Conservation (phyloP, 1,140 invertebrate genomes). For the Heliothis virescens region DNA sequence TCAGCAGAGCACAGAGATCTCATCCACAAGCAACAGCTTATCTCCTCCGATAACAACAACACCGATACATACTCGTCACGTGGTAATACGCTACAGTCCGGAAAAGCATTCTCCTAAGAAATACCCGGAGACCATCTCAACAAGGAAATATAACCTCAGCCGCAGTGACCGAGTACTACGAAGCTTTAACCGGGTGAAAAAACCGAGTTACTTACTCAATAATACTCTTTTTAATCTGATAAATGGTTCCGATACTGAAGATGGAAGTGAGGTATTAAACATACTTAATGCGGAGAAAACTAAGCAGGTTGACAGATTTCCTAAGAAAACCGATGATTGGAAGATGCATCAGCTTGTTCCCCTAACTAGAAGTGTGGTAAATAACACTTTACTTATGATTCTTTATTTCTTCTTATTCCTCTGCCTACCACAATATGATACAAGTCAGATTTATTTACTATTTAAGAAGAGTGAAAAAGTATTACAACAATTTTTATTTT, state of each 20-base stretch:
- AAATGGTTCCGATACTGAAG: slow-evolving; percentile 1
- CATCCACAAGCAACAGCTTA: slow-evolving; percentile 54
- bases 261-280: background rate
- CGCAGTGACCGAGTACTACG: slow-evolving; percentile 66
- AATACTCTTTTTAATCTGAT: slow-evolving; percentile 9
- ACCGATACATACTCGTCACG: slow-evolving; percentile 58
- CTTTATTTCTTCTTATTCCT: too few relatives aligned
- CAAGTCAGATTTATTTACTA: too few relatives aligned
- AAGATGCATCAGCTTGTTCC: background rate
- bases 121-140: slow-evolving; percentile 26
- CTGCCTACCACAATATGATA: too few relatives aligned
- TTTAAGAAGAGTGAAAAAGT: too few relatives aligned
- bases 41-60: slow-evolving; percentile 67
- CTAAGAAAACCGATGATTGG: background rate
- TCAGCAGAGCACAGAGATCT: slow-evolving; percentile 57
- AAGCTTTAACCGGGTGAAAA: slow-evolving; percentile 59
- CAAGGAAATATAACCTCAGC: background rate
- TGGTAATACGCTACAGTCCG: slow-evolving; percentile 50
- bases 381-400: background rate
- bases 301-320: background rate
- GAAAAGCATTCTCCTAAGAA: slow-evolving; percentile 47
- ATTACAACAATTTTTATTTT: too few relatives aligned
- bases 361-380: background rate
- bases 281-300: slow-evolving; percentile 18
- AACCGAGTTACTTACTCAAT: slow-evolving; percentile 38